Evolutionary conservation across 1,140 invertebrate genomes (phyloP).

Genomic region (Halesus radiatus): DNA sequence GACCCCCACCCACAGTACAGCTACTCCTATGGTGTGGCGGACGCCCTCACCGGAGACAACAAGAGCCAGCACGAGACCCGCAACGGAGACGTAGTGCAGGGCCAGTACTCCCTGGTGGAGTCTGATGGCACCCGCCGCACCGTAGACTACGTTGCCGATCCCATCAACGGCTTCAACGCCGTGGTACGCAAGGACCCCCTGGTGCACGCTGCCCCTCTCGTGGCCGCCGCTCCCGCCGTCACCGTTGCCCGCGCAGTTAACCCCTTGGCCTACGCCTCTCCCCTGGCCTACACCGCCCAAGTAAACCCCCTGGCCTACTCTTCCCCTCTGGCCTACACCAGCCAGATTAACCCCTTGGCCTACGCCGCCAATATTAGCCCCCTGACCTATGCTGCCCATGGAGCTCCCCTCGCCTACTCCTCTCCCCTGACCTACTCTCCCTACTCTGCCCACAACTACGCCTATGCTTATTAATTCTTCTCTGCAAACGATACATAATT

Average conservation of each 20-base stretch:
- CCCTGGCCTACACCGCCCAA: constrained; percentile 49
- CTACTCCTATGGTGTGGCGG: constrained; percentile 74
- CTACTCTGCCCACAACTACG: constrained; percentile 31
- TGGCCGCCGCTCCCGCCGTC: constrained; percentile 71
- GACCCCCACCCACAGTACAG: constrained; percentile 64
- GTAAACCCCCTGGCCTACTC: constrained; percentile 59
- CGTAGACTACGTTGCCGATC: constrained; percentile 73
- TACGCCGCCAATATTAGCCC: constrained; percentile 40
- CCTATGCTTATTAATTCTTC: constrained; percentile 48
- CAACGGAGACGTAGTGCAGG: constrained; percentile 74
- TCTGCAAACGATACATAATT: too few species aligned
- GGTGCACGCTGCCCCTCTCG: constrained; percentile 45
- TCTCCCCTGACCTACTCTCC: constrained; percentile 19
- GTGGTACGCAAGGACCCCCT: constrained; percentile 56
- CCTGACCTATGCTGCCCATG: neutral
- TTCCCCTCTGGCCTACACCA: constrained; percentile 35
- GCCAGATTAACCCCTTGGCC: constrained; percentile 8
- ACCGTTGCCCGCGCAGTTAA: constrained; percentile 67
- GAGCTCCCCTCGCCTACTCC: constrained; percentile 18
- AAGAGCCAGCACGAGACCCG: constrained; percentile 75
- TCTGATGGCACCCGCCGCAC: constrained; percentile 73
- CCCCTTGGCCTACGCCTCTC: constrained; percentile 46
- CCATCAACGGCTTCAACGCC: constrained; percentile 70
- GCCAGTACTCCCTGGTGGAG: constrained; percentile 72
- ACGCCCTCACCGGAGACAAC: constrained; percentile 74